phyloP scores from a whole-genome alignment of 2,113 vertebrate species.

The Rana temporaria region DNA sequence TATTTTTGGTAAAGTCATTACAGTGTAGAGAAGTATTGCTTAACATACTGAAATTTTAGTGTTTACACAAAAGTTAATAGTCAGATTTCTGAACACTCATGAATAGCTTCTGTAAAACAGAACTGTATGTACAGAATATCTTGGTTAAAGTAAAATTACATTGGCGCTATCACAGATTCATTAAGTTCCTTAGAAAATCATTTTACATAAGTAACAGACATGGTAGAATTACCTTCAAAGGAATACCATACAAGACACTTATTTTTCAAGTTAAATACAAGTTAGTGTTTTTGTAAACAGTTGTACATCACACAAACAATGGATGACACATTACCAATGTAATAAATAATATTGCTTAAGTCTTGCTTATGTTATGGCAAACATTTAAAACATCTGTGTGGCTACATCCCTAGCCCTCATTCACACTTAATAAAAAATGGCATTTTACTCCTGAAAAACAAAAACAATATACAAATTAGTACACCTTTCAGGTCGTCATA shows the following conservation, averaged over 20 bases:
- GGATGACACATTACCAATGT: slow-evolving; percentile 80
- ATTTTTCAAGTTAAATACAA: slow-evolving; percentile 58
- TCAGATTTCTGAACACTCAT: slow-evolving; percentile 64
- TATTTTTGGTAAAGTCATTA: slow-evolving; percentile 70
- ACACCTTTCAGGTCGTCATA: slow-evolving; percentile 95
- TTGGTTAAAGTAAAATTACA: slow-evolving; percentile 41
- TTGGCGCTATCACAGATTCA: slow-evolving; percentile 27
- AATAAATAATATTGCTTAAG: slow-evolving; percentile 84
- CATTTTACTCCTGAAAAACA: slow-evolving; percentile 56
- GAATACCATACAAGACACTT: slow-evolving; percentile 29
- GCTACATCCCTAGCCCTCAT: slow-evolving; percentile 77
- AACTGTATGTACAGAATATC: slow-evolving; percentile 62
- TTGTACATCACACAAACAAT: slow-evolving; percentile 81
- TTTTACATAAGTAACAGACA: slow-evolving; percentile 62
- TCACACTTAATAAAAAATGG: slow-evolving; percentile 71
- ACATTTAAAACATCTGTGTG: slow-evolving; percentile 69
- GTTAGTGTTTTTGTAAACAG: slow-evolving; percentile 84
- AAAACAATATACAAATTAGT: slow-evolving; percentile 58
- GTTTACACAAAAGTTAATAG: slow-evolving; percentile 63
- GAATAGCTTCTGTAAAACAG: slow-evolving; percentile 65
- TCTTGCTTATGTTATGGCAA: slow-evolving; percentile 75
- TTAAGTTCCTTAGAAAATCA: slow-evolving; percentile 54
- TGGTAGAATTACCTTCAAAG: slow-evolving; percentile 39
- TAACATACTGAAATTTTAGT: slow-evolving; percentile 74
- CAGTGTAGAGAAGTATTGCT: slow-evolving; percentile 85